Base-by-base conservation (phyloP, 2,113 vertebrate genomes). In the Tympanuchus pallidicinctus region DNA sequence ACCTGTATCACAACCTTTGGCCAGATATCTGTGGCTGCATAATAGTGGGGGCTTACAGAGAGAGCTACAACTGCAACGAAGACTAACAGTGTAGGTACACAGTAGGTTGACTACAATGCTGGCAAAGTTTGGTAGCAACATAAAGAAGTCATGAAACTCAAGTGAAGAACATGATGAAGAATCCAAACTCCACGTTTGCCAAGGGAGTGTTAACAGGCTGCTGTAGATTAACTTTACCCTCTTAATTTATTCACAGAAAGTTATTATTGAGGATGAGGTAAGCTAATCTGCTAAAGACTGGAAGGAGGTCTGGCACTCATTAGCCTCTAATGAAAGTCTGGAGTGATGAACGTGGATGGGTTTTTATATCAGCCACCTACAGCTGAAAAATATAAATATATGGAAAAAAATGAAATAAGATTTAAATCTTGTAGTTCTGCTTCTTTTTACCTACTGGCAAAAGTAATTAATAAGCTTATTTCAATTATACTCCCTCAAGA, bases 61-160 rank as follows among this genome's bases (percentile, higher is more conserved):
- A 11, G 22, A 25, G 17, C 38, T 60, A 42, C 21, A 76, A 13
- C 2, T 15, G 34, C 40, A 34, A 32, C 57, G 20, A n/a, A 21
- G 63, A 8, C 22, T 64, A 60, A 12, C 0, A 0, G 17, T 43
- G 28, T 28, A 64, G 42, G 20, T 79, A 67, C 0, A 1, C 17
- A 74, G 17, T 17, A 85, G 30, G 4, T 13, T 79, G 10, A 21
- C 47, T 63, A 63, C 30, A 2, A 1, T 5, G n/a, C 14, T 24
- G 57, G 19, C 22, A 40, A 50, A 54, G 3, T 18, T 60, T 6
- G 8, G 15, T 40, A 30, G 6, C 20, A 16, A 13, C 59, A 11
- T 20, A 75, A 79, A 36, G 30, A 66, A 67, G 13, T 17, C 6
- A 3, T 20, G 4, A 79, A 64, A 21, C 24, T 43, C 16, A 47